Conservation (phyloP, 2,113 vertebrate species). For the Scomber japonicus region DNA sequence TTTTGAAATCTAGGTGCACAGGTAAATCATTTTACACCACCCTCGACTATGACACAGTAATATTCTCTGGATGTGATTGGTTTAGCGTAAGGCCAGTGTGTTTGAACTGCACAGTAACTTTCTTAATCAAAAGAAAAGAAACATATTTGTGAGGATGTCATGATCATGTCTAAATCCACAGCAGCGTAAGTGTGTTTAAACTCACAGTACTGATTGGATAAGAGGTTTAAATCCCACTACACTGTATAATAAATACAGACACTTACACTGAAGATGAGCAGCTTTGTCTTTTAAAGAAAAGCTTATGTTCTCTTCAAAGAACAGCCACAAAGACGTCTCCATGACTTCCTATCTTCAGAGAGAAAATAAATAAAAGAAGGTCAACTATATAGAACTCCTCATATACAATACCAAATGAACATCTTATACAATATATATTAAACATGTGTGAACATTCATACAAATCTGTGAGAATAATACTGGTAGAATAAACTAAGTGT, state of each 20-base stretch:
- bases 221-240: constrained; percentile 26
- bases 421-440: background rate
- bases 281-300: constrained; percentile 13
- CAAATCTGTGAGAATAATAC: too few relatives aligned
- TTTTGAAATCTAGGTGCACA: constrained; percentile 34
- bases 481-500: too few relatives aligned
- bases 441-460: too few relatives aligned
- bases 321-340: background rate
- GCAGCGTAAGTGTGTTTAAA: constrained; percentile 7
- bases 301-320: background rate
- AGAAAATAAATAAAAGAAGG: background rate
- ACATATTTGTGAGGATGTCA: constrained; percentile 1
- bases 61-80: constrained; percentile 1
- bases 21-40: constrained; percentile 29
- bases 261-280: background rate
- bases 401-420: too few relatives aligned
- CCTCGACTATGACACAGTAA: background rate
- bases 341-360: background rate
- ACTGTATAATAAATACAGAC: constrained; percentile 12
- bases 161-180: background rate
- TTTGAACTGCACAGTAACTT: constrained; percentile 9
- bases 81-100: constrained; percentile 13
- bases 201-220: constrained; percentile 6
- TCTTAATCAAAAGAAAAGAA: constrained; percentile 16
- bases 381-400: background rate